Evolutionary conservation across 2,113 vertebrate species (phyloP), one percentile per base, ranked within the genome.

Genomic region (Oostethus manadensis): DNA sequence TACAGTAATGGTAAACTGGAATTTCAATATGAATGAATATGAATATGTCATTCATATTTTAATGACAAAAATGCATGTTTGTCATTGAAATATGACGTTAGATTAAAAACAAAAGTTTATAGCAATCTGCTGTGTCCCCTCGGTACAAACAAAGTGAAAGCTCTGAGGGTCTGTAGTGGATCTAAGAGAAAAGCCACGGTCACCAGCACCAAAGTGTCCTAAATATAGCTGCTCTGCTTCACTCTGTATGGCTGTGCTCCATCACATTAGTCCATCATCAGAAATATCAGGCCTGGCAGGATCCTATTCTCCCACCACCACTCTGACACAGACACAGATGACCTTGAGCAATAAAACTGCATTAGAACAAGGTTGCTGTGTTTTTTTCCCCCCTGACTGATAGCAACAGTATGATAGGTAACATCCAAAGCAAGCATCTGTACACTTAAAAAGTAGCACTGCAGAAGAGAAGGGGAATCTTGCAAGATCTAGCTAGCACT

Each of bases 401-500:
- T 33, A 6, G 29, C 5, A 33, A 7, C 29, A 33, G 5, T 33
- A 33, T 33, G 29, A 33, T 6, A 6, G 5, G 29, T 35, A 54
- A 18, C 9, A 18, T 61, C 44, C 54, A 60, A 56, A 49, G 57
- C 38, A 61, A 63, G 49, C 55, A 64, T 54, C 58, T 63, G 48
- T 15, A 55, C 64, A 64, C 60, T 21, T 35, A 29, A 18, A 18
- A 53, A n/a, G 51, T 33, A 51, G 56, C 23, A 20, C 17, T 16
- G 56, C 44, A 57, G 43, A 74, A 49, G n/a, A 63, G 59, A 53
- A 14, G 20, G 35, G 46, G 47, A 66, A 84, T 78, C 63, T 73
- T 74, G 83, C 71, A 74, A 86, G 80, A 87, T 74, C 74, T 88
- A 51, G 58, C 74, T 88, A 51, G 58, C 84, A 88, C 82, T 68